Conservation (phyloP, 2,797 vertebrate species). For the Babyrousa celebensis region DNA sequence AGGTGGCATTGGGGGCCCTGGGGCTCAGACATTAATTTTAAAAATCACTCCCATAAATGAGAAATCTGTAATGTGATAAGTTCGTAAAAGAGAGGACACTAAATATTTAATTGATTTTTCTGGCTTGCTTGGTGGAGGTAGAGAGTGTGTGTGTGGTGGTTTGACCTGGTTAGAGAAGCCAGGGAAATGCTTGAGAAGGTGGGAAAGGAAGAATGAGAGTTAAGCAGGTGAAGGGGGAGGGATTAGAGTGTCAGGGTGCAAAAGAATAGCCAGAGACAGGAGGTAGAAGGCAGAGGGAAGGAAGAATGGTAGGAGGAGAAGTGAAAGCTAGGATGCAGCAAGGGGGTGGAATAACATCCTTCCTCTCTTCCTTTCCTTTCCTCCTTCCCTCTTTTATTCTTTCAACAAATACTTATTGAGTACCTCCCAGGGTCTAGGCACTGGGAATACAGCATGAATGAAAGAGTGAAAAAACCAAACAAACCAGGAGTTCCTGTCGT, state of each 20-base stretch:
- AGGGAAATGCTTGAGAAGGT: conserved; percentile 24
- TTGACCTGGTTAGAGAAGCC: not conserved
- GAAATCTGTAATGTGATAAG: not conserved
- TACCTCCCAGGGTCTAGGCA: not conserved
- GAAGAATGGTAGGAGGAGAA: not conserved
- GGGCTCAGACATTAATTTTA: not conserved
- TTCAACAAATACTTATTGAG: conserved; percentile 16
- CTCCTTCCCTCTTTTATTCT: conserved; percentile 22
- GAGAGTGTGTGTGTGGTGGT: not conserved
- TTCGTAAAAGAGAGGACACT: not conserved
- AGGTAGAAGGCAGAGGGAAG: not conserved
- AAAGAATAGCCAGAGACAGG: conserved; percentile 18
- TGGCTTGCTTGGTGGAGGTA: not conserved
- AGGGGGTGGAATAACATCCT: not conserved
- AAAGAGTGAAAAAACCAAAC: not conserved
- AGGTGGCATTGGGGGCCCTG: not conserved
- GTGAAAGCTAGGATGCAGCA: not conserved
- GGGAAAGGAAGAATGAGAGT: not conserved
- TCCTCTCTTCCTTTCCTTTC: not conserved
- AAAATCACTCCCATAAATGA: not conserved
- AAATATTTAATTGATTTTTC: conserved; percentile 47
- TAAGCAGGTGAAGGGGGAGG: not conserved
- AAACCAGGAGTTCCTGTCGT: too few species aligned
- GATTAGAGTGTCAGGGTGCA: not conserved
- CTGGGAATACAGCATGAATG: not conserved